These are phyloP conservation scores for Bimastos eiseni DNA, from an alignment of 2,888 invertebrate species.

Conservation along the genomic window DNA sequence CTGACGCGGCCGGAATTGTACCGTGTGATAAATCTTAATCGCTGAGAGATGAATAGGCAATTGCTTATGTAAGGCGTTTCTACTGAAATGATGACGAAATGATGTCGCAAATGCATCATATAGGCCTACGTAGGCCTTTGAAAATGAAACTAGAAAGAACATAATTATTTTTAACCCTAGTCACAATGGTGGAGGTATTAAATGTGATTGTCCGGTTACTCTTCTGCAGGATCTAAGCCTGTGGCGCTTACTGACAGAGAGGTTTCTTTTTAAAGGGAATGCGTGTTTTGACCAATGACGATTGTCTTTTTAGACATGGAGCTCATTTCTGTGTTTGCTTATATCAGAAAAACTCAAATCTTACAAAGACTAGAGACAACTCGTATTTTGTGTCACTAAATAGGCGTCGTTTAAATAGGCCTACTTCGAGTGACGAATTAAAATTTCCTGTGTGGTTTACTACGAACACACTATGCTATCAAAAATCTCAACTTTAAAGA, in stretches of 20 bases:
- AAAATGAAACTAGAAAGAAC: neutral
- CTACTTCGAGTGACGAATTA: neutral
- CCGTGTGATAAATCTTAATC: neutral
- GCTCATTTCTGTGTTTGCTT: neutral
- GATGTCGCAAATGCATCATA: neutral
- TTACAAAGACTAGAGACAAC: neutral
- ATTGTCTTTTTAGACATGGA: too few species aligned
- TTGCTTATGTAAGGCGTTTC: neutral
- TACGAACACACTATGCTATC: neutral
- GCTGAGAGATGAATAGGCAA: neutral
- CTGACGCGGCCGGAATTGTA: neutral
- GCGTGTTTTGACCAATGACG: neutral
- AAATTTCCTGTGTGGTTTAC: neutral
- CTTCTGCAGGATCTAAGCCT: neutral
- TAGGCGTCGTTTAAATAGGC: neutral
- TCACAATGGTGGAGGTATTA: neutral
- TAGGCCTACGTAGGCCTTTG: neutral
- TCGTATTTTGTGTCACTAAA: too few species aligned
- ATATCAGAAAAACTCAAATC: neutral
- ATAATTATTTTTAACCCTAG: neutral
- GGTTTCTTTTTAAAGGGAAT: neutral
- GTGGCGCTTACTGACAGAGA: neutral
- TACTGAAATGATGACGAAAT: neutral
- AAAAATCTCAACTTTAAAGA: neutral
- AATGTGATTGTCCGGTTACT: neutral